These are phyloP conservation scores for Hydrozoanthus tunicans DNA, from an alignment of 64 coral and sea anemone species.

Conservation along the genomic window DNA sequence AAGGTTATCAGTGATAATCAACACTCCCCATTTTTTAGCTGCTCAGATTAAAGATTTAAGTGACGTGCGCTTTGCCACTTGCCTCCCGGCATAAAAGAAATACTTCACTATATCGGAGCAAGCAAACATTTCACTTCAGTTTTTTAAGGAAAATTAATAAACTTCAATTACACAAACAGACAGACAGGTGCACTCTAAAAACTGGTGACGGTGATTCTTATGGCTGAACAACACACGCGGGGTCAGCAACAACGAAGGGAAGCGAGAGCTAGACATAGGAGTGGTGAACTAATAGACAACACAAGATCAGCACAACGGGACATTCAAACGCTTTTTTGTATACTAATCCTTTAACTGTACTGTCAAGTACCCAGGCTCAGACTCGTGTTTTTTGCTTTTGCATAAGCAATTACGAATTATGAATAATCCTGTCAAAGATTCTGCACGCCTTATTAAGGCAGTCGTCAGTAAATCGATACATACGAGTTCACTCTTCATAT, in stretches of 20 bases:
- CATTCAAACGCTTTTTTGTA: not conserved
- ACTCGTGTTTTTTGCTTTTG: constrained; percentile 4
- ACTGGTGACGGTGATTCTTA: not conserved
- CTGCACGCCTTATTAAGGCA: not conserved
- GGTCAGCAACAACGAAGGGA: not conserved
- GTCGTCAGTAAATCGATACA: too few relatives aligned
- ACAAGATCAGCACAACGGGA: constrained; percentile 1
- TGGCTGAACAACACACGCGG: not conserved
- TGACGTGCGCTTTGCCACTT: constrained; percentile 6
- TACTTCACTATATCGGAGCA: constrained; percentile 13
- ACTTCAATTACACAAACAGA: not conserved
- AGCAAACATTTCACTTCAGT: not conserved
- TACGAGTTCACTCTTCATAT: too few relatives aligned
- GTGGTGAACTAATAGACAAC: not conserved
- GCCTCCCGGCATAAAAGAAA: constrained; percentile 23
- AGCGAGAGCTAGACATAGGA: not conserved
- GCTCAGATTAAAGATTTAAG: constrained; percentile 16
- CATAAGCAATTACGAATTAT: constrained; percentile 20
- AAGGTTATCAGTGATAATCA: constrained; percentile 53
- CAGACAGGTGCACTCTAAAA: not conserved
- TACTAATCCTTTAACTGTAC: constrained; percentile 3
- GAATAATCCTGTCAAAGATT: constrained; percentile 5
- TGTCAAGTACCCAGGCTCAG: constrained; percentile 18
- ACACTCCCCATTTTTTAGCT: constrained; percentile 44
- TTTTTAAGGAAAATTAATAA: not conserved